A percentile compares a stretch with the other conserved stretches of the same genome.
phyloP scores from a whole-genome alignment of 2,888 invertebrate species.

The Andrena haemorrhoa region DNA sequence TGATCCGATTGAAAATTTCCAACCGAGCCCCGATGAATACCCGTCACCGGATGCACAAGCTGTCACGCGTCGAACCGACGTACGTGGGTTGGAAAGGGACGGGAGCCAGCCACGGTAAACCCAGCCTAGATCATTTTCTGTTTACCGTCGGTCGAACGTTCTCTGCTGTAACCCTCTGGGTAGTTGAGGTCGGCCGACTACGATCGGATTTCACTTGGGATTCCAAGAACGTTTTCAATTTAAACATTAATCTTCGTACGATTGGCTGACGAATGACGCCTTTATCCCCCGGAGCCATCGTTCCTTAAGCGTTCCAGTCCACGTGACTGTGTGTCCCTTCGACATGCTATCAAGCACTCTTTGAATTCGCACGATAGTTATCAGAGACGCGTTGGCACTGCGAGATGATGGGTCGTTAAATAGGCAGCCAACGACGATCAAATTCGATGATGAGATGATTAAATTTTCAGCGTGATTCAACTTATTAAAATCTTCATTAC shows the following conservation, averaged over 20 bases:
- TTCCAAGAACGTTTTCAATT: conserved; percentile 77
- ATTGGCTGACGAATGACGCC: conserved; percentile 48
- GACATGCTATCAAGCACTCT: not conserved
- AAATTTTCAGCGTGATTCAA: too few relatives aligned
- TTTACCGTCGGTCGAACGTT: conserved; percentile 51
- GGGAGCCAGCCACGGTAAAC: conserved; percentile 17
- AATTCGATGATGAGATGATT: too few relatives aligned
- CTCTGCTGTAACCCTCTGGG: conserved; percentile 27
- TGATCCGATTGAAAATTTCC: conserved; percentile 24
- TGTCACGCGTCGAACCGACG: conserved; percentile 37
- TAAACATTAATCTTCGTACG: conserved; percentile 75
- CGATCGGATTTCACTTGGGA: conserved; percentile 66
- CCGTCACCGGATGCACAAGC: conserved; percentile 16
- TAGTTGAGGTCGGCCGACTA: conserved; percentile 54
- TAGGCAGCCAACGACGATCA: too few relatives aligned
- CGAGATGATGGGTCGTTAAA: too few relatives aligned
- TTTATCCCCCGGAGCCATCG: conserved; percentile 45
- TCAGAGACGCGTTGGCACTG: not conserved
- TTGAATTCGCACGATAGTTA: not conserved
- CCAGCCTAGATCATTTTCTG: conserved; percentile 41
- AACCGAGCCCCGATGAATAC: conserved; percentile 12
- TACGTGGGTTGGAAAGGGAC: not conserved
- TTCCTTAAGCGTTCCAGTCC: conserved; percentile 54
- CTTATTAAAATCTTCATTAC: too few relatives aligned
- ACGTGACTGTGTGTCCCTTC: not conserved